phyloP scores from a whole-genome alignment of 2,888 invertebrate genomes.

The Zeuzera pyrina region DNA sequence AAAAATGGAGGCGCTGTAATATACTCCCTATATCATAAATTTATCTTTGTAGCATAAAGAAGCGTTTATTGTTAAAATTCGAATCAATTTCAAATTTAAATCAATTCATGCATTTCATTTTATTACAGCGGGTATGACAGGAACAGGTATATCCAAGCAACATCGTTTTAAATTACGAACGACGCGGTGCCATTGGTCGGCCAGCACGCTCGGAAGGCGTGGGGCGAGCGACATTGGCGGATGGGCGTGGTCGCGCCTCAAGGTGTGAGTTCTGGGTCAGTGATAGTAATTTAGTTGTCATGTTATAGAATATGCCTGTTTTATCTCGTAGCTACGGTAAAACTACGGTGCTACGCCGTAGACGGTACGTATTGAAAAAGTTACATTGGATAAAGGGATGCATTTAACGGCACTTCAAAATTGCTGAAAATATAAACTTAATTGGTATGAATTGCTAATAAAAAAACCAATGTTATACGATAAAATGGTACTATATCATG shows the following conservation, averaged over 20 bases:
- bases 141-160: constrained; percentile 43
- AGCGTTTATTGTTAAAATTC: too few relatives aligned
- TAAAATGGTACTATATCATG: too few relatives aligned
- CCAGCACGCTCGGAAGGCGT: constrained; percentile 48
- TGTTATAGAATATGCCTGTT: constrained; percentile 39
- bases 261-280: constrained; percentile 46
- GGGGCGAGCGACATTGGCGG: constrained; percentile 41
- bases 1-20: too few relatives aligned
- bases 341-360: constrained; percentile 48
- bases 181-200: constrained; percentile 58
- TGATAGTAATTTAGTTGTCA: constrained; percentile 45
- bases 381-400: too few relatives aligned
- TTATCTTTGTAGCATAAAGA: too few relatives aligned
- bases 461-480: too few relatives aligned
- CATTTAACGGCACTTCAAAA: too few relatives aligned
- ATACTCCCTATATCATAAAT: too few relatives aligned
- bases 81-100: constrained; percentile 1
- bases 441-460: too few relatives aligned
- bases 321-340: constrained; percentile 29
- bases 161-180: constrained; percentile 49
- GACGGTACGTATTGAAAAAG: too few relatives aligned
- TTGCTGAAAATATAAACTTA: too few relatives aligned
- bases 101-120: not conserved
- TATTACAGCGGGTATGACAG: constrained; percentile 33
- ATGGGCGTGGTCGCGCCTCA: constrained; percentile 53